These are phyloP conservation scores for Gymnobelideus leadbeateri DNA, from an alignment of 2,113 vertebrate genomes.

Conservation along the genomic window DNA sequence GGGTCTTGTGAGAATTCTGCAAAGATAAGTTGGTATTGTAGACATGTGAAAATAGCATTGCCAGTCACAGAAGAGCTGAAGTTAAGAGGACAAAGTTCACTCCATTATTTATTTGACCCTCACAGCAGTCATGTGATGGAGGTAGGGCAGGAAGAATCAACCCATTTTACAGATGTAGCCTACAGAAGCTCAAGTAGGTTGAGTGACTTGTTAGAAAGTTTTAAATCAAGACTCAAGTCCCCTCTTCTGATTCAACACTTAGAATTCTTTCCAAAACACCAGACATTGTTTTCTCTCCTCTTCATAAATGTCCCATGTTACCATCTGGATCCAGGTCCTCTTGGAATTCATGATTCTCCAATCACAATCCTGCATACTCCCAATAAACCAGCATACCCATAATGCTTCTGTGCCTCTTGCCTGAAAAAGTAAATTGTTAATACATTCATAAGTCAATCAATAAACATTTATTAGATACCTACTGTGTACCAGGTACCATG, in stretches of 20 bases:
- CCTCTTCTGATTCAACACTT: not conserved
- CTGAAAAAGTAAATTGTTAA: not conserved
- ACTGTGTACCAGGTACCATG: not conserved
- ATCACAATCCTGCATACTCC: not conserved
- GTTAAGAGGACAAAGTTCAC: not conserved
- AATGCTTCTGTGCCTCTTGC: not conserved
- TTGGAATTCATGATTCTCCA: not conserved
- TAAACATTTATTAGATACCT: not conserved
- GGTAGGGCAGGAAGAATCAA: not conserved
- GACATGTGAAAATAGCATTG: not conserved
- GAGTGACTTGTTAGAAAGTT: not conserved
- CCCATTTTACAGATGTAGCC: not conserved
- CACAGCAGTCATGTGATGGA: not conserved
- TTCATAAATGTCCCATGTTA: not conserved
- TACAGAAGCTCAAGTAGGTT: not conserved
- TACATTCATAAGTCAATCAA: not conserved
- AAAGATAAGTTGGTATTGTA: not conserved
- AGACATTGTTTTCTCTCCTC: not conserved
- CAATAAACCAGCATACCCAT: not conserved
- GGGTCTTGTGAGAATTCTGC: not conserved
- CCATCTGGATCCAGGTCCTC: not conserved
- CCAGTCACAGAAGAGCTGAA: not conserved
- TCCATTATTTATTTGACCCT: not conserved
- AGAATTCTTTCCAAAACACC: not conserved
- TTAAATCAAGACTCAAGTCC: not conserved